These are phyloP conservation scores for Ursus arctos DNA, from an alignment of 2,113 vertebrate genomes.

Conservation along the genomic window DNA sequence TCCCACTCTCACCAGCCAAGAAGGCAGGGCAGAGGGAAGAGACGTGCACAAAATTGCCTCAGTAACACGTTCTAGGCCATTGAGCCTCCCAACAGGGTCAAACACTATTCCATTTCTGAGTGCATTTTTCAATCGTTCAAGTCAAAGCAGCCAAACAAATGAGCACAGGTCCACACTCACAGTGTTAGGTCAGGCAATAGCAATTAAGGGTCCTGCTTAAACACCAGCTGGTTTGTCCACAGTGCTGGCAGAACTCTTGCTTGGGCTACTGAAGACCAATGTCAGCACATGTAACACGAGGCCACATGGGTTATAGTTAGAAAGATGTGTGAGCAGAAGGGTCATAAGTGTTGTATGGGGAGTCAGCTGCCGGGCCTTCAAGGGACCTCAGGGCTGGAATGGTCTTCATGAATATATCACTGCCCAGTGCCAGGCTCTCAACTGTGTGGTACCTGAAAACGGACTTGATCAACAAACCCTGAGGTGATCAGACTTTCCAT, in stretches of 20 bases:
- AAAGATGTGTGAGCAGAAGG: slow-evolving; percentile 61
- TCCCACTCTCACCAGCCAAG: background rate
- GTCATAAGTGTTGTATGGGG: background rate
- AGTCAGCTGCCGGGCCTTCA: background rate
- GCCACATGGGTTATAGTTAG: slow-evolving; percentile 45
- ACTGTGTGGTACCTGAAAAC: background rate
- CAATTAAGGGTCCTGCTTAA: slow-evolving; percentile 66
- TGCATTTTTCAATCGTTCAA: slow-evolving; percentile 67
- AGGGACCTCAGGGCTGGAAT: background rate
- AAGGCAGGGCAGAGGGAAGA: slow-evolving; percentile 39
- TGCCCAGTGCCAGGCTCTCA: background rate
- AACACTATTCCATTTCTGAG: slow-evolving; percentile 53
- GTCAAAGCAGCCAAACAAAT: slow-evolving; percentile 78
- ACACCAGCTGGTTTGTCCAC: slow-evolving; percentile 20
- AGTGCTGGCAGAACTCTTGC: slow-evolving; percentile 63
- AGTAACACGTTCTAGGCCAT: slow-evolving; percentile 60
- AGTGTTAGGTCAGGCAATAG: slow-evolving; percentile 66
- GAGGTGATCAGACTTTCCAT: slow-evolving; percentile 3
- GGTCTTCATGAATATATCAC: slow-evolving; percentile 30
- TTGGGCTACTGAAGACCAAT: slow-evolving; percentile 51
- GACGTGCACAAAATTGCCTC: background rate
- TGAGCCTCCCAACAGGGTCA: slow-evolving; percentile 39
- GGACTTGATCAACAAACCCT: background rate
- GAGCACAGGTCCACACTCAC: slow-evolving; percentile 31
- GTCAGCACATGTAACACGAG: slow-evolving; percentile 55